Evolutionary conservation across 92 coral and sea anemone species (phyloP).

Genomic region (Epizoanthus scotinus): DNA sequence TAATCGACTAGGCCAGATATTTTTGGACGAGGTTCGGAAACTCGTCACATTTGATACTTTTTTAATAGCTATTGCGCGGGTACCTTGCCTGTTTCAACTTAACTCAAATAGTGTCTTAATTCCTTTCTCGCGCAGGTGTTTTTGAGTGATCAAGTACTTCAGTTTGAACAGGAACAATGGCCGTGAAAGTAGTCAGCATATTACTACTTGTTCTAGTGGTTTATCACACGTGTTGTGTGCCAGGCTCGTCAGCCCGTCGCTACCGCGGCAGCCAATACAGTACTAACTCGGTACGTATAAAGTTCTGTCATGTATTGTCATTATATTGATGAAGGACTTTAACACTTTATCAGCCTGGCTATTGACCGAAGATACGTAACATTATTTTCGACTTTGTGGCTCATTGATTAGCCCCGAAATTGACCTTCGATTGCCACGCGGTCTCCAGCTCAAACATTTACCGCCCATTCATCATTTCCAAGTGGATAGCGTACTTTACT

Average conservation of each 20-base stretch:
- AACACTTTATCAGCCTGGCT: neutral
- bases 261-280: conserved; percentile 1
- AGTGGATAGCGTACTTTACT: neutral
- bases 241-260: conserved; percentile 11
- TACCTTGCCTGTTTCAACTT: neutral
- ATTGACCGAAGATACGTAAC: neutral
- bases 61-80: neutral
- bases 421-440: conserved; percentile 40
- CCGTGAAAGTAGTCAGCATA: conserved; percentile 11
- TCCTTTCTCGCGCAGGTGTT: neutral
- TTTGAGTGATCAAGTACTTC: conserved; percentile 7
- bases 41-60: neutral
- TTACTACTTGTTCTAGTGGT: conserved; percentile 13
- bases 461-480: conserved; percentile 10
- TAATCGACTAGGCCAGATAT: neutral
- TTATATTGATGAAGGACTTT: neutral
- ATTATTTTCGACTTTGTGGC: neutral
- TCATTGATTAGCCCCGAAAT: neutral
- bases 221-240: conserved; percentile 8
- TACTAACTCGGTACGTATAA: conserved; percentile 16
- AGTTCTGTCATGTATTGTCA: neutral
- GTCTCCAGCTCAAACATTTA: conserved; percentile 18
- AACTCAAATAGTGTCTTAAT: too few species aligned
- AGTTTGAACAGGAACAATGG: conserved; percentile 2
- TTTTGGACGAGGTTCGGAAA: neutral